Evolutionary conservation across 1,140 invertebrate species (phyloP).

Genomic region (Halotydeus destructor): DNA sequence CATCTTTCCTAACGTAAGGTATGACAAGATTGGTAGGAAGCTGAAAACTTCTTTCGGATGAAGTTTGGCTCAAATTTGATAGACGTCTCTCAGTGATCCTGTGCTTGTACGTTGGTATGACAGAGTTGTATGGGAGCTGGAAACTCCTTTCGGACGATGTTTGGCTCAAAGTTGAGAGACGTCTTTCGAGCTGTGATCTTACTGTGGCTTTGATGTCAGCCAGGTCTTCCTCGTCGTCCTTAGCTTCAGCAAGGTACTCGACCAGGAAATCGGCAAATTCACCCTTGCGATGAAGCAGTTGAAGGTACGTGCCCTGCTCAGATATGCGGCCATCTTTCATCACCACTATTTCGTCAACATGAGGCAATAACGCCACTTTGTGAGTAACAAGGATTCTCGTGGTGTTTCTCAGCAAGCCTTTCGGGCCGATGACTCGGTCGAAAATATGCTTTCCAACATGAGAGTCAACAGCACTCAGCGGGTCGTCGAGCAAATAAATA

Average conservation of each 20-base stretch:
- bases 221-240: too few relatives aligned
- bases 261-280: slow-evolving; percentile 33
- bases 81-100: not conserved
- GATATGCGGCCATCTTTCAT: slow-evolving; percentile 41
- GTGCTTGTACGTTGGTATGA: not conserved
- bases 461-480: slow-evolving; percentile 55
- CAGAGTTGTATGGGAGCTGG: too few relatives aligned
- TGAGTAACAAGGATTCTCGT: slow-evolving; percentile 20
- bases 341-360: slow-evolving; percentile 68
- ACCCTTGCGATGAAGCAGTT: slow-evolving; percentile 22
- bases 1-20: too few relatives aligned
- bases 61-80: not conserved
- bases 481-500: slow-evolving; percentile 27
- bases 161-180: not conserved
- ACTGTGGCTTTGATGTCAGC: not conserved
- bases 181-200: not conserved
- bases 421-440: slow-evolving; percentile 61
- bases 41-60: too few relatives aligned
- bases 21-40: too few relatives aligned
- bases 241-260: too few relatives aligned
- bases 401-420: slow-evolving; percentile 50
- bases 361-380: slow-evolving; percentile 40
- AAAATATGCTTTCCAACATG: slow-evolving; percentile 95
- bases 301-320: slow-evolving; percentile 27
- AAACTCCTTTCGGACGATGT: not conserved